These are phyloP conservation scores for Mesochorus sp. DNA, from an alignment of 2,888 invertebrate species.

Conservation along the genomic window DNA sequence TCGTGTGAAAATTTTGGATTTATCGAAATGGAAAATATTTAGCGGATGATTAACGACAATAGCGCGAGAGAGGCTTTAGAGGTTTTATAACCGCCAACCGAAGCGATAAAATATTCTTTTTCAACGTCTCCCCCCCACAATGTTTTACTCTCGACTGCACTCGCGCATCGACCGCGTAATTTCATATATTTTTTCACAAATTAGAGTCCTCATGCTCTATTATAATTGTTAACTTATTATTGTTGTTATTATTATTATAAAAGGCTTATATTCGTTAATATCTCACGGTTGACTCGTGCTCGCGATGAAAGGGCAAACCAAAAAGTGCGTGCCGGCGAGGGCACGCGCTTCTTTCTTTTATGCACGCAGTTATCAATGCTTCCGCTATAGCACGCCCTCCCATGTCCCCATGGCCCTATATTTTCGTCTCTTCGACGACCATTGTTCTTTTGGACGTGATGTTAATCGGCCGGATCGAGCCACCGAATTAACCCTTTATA, in stretches of 20 bases:
- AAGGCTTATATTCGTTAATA: conserved; percentile 61
- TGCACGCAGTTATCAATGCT: conserved; percentile 4
- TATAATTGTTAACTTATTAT: conserved; percentile 41
- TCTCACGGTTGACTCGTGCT: conserved; percentile 68
- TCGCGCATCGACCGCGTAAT: conserved; percentile 30
- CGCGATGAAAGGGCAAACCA: conserved; percentile 77
- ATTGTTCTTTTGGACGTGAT: conserved; percentile 75
- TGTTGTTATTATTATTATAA: conserved; percentile 14
- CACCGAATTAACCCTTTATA: conserved; percentile 60
- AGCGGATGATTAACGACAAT: conserved; percentile 50
- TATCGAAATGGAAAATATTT: not conserved
- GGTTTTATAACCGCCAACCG: conserved; percentile 40
- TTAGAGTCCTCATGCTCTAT: conserved; percentile 13
- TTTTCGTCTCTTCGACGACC: conserved; percentile 61
- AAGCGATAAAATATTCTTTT: conserved; percentile 45
- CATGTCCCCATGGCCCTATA: conserved; percentile 4
- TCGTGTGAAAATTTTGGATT: conserved; percentile 22
- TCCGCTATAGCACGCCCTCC: conserved; percentile 40
- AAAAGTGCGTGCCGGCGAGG: conserved; percentile 65
- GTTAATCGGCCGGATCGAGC: conserved; percentile 65
- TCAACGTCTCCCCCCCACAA: conserved; percentile 20
- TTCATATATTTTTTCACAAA: conserved; percentile 41
- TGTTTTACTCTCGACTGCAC: conserved; percentile 49
- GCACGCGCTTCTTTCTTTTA: conserved; percentile 43
- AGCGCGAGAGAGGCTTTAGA: conserved; percentile 29